Base-by-base conservation (phyloP, 2,797 vertebrate species). In the Hypotaenidia philippensis region DNA sequence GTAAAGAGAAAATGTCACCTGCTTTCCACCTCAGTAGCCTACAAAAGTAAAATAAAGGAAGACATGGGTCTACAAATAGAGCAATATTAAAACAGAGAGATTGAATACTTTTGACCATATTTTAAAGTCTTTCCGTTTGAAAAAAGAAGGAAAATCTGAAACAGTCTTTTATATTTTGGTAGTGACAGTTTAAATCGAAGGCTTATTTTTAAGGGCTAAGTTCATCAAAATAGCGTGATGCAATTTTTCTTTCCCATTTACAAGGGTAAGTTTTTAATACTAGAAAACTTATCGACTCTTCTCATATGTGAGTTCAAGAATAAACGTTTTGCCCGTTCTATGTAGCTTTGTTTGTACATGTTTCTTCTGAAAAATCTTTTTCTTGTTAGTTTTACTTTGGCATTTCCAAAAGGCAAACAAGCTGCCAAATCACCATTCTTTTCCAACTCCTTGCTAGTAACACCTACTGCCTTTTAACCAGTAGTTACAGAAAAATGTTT, bases 61-160 rank as follows among this genome's bases (percentile, higher is more conserved):
- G 40, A 11, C 1, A 0, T 9, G 53, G 13, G 26, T 80, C 61
- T 90, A 27, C 56, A 60, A 88, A 78, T 15, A 59, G 13, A 70
- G 11, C 31, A 53, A 1, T 60, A 59, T 81, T 81, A 50, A 88
- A 88, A 36, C 20, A 55, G 53, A 72, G 44, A 34, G 31, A 41
- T 16, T 32, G 31, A 76, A 86, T 88, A 64, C 10, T 88, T 92
- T 53, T 86, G 20, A 63, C 90, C 65, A 61, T 91, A 47, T 90
- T 95, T 95, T 76, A 29, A 79, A 86, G 69, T 94, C n/a, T 94
- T 96, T 91, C 80, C 40, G 32, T 70, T 93, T 84, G 87, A 83
- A 91, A 76, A 70, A 76, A 32, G 57, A 82, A 87, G 44, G 22
- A 45, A 85, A 57, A 49, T 68, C 10, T 9, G 41, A 19, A 44